Percentiles rank a stretch among this genome's conserved stretches.
These are phyloP conservation scores for Drosophila saltans DNA, from an alignment of 1,140 invertebrate genomes.

Conservation along the genomic window DNA sequence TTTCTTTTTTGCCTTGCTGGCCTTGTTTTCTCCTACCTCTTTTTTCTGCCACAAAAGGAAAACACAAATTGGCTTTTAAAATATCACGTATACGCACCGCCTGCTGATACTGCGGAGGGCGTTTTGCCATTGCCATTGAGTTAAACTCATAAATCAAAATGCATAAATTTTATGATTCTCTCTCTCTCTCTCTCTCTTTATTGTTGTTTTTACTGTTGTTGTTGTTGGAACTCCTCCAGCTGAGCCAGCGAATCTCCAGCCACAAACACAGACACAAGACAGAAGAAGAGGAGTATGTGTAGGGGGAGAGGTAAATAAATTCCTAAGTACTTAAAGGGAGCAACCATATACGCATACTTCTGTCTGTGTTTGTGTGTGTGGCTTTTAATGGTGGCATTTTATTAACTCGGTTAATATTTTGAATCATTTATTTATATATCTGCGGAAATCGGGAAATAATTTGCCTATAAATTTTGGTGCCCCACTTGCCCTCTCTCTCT, in stretches of 20 bases:
- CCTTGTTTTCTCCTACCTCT: not conserved
- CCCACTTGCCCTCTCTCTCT: not conserved
- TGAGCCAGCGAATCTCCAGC: conserved; percentile 30
- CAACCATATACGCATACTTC: conserved; percentile 39
- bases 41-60: conserved; percentile 15
- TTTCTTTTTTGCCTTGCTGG: not conserved
- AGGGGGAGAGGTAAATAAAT: not conserved
- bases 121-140: conserved; percentile 15
- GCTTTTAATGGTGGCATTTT: conserved; percentile 59
- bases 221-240: conserved; percentile 10
- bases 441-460: conserved; percentile 27
- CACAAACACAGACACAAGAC: not conserved
- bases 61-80: conserved; percentile 29
- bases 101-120: conserved; percentile 46
- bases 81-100: conserved; percentile 55
- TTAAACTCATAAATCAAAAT: conserved; percentile 58
- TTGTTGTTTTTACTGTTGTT: conserved; percentile 31
- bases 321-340: conserved; percentile 3
- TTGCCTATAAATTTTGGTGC: conserved; percentile 42
- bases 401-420: conserved; percentile 58
- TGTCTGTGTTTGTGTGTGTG: not conserved
- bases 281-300: not conserved
- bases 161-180: conserved; percentile 58
- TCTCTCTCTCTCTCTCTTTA: conserved; percentile 16
- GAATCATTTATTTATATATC: conserved; percentile 21